Conservation (phyloP, 2,888 invertebrate species). For the Conus canariensis region DNA sequence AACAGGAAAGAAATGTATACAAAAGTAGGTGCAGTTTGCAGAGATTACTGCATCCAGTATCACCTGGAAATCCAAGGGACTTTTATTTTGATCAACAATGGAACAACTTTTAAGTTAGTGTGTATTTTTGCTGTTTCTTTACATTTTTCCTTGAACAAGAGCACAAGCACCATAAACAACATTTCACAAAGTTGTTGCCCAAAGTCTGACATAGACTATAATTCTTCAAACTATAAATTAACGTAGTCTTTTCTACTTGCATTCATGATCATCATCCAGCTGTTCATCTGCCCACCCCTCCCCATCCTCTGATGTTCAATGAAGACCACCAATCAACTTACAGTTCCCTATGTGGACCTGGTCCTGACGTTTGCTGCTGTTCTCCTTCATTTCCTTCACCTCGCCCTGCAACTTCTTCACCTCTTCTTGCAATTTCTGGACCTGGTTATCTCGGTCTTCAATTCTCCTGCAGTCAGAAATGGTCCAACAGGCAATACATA, state of each 20-base stretch:
- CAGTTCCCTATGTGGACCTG: background rate
- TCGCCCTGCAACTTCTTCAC: slow-evolving; percentile 87
- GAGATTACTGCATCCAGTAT: no score
- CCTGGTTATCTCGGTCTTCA: slow-evolving; percentile 83
- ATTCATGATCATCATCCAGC: background rate
- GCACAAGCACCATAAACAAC: no score
- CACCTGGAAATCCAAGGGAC: no score
- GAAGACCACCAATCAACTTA: no score
- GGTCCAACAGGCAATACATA: background rate
- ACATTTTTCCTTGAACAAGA: no score
- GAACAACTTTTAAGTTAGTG: no score
- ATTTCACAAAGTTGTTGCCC: no score
- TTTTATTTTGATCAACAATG: no score
- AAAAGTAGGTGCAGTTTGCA: no score
- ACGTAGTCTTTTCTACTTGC: background rate
- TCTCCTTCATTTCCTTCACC: slow-evolving; percentile 91
- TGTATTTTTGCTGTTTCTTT: no score
- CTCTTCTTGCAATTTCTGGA: slow-evolving; percentile 41
- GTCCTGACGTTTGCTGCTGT: slow-evolving; percentile 82
- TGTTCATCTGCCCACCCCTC: background rate
- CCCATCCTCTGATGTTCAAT: no score
- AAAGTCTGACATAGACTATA: background rate
- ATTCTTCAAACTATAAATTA: background rate
- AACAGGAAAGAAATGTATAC: no score
- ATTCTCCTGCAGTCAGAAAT: slow-evolving; percentile 84